A percentile compares a stretch with the other conserved stretches of the same genome.
Evolutionary conservation across 2,888 invertebrate species (phyloP).

Genomic region (Drosophila acutilabella): DNA sequence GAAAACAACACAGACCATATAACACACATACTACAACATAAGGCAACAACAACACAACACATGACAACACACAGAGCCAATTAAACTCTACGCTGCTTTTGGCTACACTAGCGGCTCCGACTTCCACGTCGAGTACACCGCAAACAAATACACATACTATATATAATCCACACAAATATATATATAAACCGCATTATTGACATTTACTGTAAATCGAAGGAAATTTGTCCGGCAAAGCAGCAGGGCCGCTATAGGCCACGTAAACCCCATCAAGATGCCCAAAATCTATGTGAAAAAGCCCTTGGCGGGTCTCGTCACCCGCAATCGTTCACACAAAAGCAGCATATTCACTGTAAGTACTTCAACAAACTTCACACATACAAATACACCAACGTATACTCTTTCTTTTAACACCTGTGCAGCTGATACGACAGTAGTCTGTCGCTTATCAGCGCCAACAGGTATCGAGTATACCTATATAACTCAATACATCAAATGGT

Average conservation of each 20-base stretch:
- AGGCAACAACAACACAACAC: slow-evolving; percentile 8
- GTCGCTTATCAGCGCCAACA: not conserved
- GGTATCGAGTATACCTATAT: slow-evolving; percentile 9
- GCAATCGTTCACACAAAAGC: slow-evolving; percentile 94
- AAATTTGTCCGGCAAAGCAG: slow-evolving; percentile 12
- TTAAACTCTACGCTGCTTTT: slow-evolving; percentile 16
- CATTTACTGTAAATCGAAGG: slow-evolving; percentile 12
- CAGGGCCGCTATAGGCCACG: slow-evolving; percentile 45
- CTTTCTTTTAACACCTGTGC: slow-evolving; percentile 48
- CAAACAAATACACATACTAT: not conserved
- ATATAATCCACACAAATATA: not conserved
- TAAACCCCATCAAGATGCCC: slow-evolving; percentile 79
- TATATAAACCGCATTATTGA: slow-evolving; percentile 9
- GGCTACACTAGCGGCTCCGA: slow-evolving; percentile 7
- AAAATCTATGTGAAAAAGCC: slow-evolving; percentile 87
- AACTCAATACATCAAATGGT: not conserved
- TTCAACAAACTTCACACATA: slow-evolving; percentile 2
- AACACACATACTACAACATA: slow-evolving; percentile 10
- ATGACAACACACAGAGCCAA: slow-evolving; percentile 14
- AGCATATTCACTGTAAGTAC: slow-evolving; percentile 90
- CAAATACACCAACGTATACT: not conserved
- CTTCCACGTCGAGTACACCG: slow-evolving; percentile 15
- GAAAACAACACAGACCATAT: slow-evolving; percentile 12
- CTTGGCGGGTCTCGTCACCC: slow-evolving; percentile 92
- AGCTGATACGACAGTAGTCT: slow-evolving; percentile 50